Percentiles rank a stretch among this genome's conserved stretches.
Conservation (phyloP, 2,113 vertebrate genomes). For the Mixornis gularis region DNA sequence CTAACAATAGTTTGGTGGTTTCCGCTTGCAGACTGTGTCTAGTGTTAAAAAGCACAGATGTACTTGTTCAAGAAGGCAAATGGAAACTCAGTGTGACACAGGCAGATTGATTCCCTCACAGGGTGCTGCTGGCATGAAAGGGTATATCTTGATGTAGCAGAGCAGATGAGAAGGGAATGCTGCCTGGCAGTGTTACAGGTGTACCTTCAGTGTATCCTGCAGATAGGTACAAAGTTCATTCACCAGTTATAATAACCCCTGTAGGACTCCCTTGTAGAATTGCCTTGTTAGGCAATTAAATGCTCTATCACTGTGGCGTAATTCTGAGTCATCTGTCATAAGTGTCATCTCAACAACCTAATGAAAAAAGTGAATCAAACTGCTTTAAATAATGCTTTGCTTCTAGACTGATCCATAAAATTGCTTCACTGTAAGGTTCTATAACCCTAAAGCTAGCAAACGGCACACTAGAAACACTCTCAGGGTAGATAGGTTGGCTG, state of each 20-base stretch:
- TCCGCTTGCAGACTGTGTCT: neutral
- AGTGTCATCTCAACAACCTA: neutral
- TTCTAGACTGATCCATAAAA: neutral
- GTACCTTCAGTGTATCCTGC: neutral
- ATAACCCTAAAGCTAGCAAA: neutral
- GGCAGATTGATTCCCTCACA: neutral
- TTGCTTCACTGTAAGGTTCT: neutral
- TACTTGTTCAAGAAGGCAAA: neutral
- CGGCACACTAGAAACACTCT: neutral
- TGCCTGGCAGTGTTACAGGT: neutral
- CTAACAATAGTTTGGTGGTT: neutral
- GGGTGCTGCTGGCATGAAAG: neutral
- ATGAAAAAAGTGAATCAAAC: neutral
- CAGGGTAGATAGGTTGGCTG: neutral
- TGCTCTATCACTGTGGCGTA: neutral
- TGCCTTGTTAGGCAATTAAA: constrained; percentile 11
- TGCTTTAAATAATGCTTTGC: neutral
- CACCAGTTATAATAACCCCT: neutral
- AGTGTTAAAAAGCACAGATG: neutral
- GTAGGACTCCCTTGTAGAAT: neutral
- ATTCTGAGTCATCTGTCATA: neutral
- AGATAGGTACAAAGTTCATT: neutral
- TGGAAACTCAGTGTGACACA: neutral
- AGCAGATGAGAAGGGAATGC: constrained; percentile 10
- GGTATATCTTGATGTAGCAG: neutral